These are phyloP conservation scores for Vanessa cardui DNA, from an alignment of 2,888 invertebrate genomes.

Conservation along the genomic window DNA sequence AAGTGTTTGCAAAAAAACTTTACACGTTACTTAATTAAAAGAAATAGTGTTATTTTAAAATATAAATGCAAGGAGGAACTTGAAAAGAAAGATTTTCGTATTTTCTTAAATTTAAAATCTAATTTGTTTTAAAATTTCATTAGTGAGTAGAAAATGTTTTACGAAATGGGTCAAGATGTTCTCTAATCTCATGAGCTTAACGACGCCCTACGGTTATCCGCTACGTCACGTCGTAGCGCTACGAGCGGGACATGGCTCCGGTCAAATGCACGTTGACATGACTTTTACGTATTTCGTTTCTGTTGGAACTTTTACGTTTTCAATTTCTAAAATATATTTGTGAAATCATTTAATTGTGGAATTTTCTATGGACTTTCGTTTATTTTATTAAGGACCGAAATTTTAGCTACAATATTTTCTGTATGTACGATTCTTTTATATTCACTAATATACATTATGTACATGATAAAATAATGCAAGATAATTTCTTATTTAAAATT, in stretches of 20 bases:
- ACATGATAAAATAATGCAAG: too few relatives aligned
- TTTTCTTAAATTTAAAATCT: slow-evolving; percentile 2
- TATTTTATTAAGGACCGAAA: too few relatives aligned
- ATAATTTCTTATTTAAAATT: too few relatives aligned
- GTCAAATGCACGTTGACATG: slow-evolving; percentile 28
- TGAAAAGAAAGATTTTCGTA: not conserved
- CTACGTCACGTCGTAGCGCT: slow-evolving; percentile 35
- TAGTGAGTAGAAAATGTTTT: slow-evolving; percentile 31
- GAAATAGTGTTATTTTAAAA: too few relatives aligned
- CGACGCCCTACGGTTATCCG: slow-evolving; percentile 45
- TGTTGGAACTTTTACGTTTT: slow-evolving; percentile 11
- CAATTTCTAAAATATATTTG: slow-evolving; percentile 5
- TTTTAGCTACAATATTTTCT: too few relatives aligned
- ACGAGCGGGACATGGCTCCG: slow-evolving; percentile 16
- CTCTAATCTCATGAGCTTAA: slow-evolving; percentile 44
- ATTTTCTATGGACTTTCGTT: not conserved
- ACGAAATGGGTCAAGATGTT: slow-evolving; percentile 45
- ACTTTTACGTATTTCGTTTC: slow-evolving; percentile 18
- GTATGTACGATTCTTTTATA: too few relatives aligned
- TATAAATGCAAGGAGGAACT: not conserved
- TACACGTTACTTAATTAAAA: too few relatives aligned
- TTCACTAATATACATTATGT: too few relatives aligned
- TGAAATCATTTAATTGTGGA: slow-evolving; percentile 8
- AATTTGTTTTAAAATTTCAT: slow-evolving; percentile 7
- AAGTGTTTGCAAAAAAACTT: too few relatives aligned